Percentiles rank a stretch among this genome's conserved stretches.
Conservation (phyloP, 1,140 invertebrate genomes). For the Caenorhabditis elegans region WBcel235 BX284603.4:9955501-9956000, state of each 20-base stretch:
- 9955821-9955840: conserved; percentile 53
- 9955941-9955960: conserved; percentile 52
- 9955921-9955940: conserved; percentile 49
- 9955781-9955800: not conserved
- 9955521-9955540: not conserved
- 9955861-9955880: conserved; percentile 22
- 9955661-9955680: conserved; percentile 69
- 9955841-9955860: conserved; percentile 19
- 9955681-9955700: conserved; percentile 79
- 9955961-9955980: conserved; percentile 47
- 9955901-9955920: not conserved
- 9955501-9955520: conserved; percentile 41
- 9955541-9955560: conserved; percentile 14
- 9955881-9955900: not conserved
- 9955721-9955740: conserved; percentile 75
- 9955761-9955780: conserved; percentile 52
- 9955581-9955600: conserved; percentile 64
- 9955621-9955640: conserved; percentile 71
- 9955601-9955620: conserved; percentile 60
- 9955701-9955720: conserved; percentile 72
- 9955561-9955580: conserved; percentile 34
- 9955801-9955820: conserved; percentile 63
- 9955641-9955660: conserved; percentile 89
- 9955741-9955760: conserved; percentile 26
- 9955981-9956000: conserved; percentile 50